A percentile compares a stretch with the other conserved stretches of the same genome.
Evolutionary conservation across 2,797 vertebrate species (phyloP).

Genomic region (Leuciscus waleckii): DNA sequence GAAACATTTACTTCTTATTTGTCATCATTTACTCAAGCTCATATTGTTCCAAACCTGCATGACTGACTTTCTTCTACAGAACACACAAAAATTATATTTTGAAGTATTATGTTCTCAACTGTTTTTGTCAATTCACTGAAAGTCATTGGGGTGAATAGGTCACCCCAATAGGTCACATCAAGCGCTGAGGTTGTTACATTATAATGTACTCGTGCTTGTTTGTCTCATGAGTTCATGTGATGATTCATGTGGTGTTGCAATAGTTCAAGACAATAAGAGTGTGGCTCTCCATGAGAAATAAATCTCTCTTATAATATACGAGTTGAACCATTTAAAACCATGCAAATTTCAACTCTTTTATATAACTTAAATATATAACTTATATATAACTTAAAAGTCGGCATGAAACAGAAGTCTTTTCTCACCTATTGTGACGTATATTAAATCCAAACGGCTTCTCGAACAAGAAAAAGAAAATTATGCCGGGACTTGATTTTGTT

Average conservation of each 20-base stretch:
- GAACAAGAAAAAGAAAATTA: not conserved
- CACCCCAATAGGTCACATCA: too few relatives aligned
- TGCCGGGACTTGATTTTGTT: not conserved
- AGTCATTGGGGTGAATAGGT: not conserved
- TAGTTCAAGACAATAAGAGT: not conserved
- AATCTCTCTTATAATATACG: not conserved
- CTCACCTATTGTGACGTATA: not conserved
- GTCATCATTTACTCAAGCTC: not conserved
- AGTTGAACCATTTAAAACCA: conserved; percentile 7
- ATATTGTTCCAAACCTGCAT: not conserved
- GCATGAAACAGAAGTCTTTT: not conserved
- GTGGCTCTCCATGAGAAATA: not conserved
- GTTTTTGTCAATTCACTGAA: not conserved
- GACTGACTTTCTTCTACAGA: not conserved
- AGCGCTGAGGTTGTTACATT: not conserved
- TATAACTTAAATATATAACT: not conserved
- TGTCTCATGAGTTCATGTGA: not conserved
- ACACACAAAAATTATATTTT: too few relatives aligned
- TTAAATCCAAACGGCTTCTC: not conserved
- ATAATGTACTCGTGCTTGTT: not conserved
- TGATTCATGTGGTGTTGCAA: not conserved
- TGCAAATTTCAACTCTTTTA: too few relatives aligned
- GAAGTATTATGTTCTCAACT: too few relatives aligned
- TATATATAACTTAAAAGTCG: not conserved
- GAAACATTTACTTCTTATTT: not conserved